Percentiles rank a stretch among this genome's conserved stretches.
Evolutionary conservation across 1,140 invertebrate species (phyloP).

Genomic region (Anoplophora glabripennis): DNA sequence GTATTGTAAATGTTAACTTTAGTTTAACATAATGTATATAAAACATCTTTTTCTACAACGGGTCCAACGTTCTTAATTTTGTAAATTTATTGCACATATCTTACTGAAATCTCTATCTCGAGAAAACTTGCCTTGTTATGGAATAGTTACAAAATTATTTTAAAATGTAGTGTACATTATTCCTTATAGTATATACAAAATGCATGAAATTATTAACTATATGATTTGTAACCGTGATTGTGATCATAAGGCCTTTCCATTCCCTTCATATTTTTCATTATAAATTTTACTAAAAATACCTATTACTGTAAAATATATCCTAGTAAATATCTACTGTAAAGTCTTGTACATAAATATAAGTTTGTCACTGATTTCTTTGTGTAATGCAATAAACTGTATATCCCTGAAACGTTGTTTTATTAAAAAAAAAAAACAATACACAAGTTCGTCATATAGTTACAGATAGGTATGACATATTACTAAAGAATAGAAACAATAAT

Average conservation of each 20-base stretch:
- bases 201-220: no score
- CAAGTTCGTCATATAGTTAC: no score
- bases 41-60: no score
- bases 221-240: conserved; percentile 28
- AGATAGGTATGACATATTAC: no score
- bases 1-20: no score
- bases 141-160: conserved; percentile 1
- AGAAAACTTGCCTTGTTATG: no score
- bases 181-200: neutral
- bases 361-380: conserved; percentile 32
- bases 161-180: conserved; percentile 3
- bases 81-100: no score
- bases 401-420: neutral
- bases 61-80: no score
- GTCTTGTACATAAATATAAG: conserved; percentile 20
- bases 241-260: conserved; percentile 26
- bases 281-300: conserved; percentile 16
- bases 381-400: conserved; percentile 28
- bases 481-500: no score
- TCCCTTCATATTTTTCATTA: conserved; percentile 15
- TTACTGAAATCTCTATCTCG: no score
- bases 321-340: conserved; percentile 8
- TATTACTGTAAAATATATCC: conserved; percentile 3
- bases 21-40: no score
- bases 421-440: no score